phyloP scores from a whole-genome alignment of 2,888 invertebrate species.

The Cistogaster globosa region DNA sequence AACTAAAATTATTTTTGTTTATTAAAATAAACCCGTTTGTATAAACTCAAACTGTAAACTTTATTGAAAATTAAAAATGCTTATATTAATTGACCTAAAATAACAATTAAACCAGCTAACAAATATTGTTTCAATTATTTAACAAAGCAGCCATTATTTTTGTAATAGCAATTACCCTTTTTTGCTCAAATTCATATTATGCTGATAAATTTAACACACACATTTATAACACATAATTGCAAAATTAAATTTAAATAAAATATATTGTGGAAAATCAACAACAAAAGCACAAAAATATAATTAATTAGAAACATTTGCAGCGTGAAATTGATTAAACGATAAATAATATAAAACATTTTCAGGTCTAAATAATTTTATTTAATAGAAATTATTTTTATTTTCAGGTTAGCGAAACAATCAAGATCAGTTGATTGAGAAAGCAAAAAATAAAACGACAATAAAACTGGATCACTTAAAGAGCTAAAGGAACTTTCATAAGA shows the following conservation, averaged over 20 bases:
- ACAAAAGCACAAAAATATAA: slow-evolving; percentile 54
- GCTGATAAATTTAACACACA: background rate
- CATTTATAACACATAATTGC: slow-evolving; percentile 18
- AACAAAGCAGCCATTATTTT: background rate
- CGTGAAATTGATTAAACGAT: background rate
- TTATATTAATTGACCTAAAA: no score
- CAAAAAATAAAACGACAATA: background rate
- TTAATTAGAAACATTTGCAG: slow-evolving; percentile 35
- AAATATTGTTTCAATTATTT: no score
- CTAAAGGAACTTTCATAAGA: background rate
- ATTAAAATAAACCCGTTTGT: no score
- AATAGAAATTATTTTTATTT: slow-evolving; percentile 22
- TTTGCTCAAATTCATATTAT: slow-evolving; percentile 1
- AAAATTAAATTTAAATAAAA: background rate
- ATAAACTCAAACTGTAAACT: no score
- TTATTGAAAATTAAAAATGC: no score
- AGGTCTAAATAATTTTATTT: background rate
- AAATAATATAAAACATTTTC: slow-evolving; percentile 36
- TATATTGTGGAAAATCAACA: background rate
- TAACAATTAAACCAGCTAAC: no score
- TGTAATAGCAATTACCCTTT: background rate
- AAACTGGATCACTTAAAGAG: background rate
- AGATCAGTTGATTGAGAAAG: background rate
- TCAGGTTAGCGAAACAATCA: no score
- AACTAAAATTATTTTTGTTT: no score